Conservation (phyloP, 2,888 invertebrate genomes). For the Ichneumoninae sp. region DNA sequence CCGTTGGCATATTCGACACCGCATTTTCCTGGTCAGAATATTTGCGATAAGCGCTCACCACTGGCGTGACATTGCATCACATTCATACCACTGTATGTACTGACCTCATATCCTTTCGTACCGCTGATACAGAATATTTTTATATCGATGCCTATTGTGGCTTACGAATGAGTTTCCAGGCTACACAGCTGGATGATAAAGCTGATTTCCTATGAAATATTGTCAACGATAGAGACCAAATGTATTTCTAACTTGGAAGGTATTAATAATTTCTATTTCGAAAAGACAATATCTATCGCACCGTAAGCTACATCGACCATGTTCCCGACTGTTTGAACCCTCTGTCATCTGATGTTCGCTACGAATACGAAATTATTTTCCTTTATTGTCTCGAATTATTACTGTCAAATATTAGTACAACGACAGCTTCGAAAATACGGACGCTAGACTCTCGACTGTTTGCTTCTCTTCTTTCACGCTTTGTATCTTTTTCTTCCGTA, state of each 20-base stretch:
- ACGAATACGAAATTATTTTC: background rate
- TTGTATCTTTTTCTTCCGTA: slow-evolving; percentile 55
- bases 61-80: slow-evolving; percentile 42
- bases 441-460: background rate
- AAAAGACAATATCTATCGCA: background rate
- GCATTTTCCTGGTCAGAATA: slow-evolving; percentile 73
- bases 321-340: background rate
- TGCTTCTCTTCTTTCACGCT: slow-evolving; percentile 10
- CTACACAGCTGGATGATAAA: background rate
- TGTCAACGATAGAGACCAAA: background rate
- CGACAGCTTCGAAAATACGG: slow-evolving; percentile 35
- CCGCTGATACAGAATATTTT: slow-evolving; percentile 1
- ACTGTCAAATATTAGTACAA: slow-evolving; percentile 65
- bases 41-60: slow-evolving; percentile 74
- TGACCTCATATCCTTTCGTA: background rate
- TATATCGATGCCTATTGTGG: background rate
- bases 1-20: slow-evolving; percentile 78
- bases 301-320: background rate
- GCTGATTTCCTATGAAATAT: background rate
- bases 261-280: background rate
- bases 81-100: slow-evolving; percentile 1
- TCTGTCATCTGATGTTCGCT: background rate
- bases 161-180: background rate
- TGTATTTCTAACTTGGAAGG: background rate
- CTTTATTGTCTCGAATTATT: slow-evolving; percentile 34